Evolutionary conservation across 2,797 vertebrate genomes (phyloP).

Genomic region (Enteromius afrohamiltoni): DNA sequence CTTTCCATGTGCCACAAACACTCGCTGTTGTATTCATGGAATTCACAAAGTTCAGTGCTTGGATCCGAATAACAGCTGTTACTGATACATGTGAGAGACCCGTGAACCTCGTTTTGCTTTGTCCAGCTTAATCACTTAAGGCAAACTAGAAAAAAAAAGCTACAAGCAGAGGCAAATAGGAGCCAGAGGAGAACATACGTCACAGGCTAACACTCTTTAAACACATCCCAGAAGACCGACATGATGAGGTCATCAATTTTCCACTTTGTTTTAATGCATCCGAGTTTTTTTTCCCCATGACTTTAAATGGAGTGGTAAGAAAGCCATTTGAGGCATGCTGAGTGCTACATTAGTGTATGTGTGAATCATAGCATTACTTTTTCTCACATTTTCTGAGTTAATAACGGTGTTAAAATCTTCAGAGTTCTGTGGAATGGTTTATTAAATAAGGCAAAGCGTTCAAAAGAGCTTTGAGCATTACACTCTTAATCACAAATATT

Average conservation of each 20-base stretch:
- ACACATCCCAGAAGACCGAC: constrained; percentile 25
- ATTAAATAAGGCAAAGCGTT: neutral
- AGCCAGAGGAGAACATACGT: neutral
- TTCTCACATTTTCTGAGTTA: neutral
- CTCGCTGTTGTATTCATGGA: constrained; percentile 67
- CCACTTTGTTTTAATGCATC: constrained; percentile 50
- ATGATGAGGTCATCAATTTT: constrained; percentile 47
- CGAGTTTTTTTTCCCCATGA: constrained; percentile 11
- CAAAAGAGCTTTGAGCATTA: neutral
- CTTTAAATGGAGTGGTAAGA: constrained; percentile 30
- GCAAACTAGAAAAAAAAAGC: constrained; percentile 45
- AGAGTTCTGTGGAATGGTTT: neutral
- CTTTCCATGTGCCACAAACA: constrained; percentile 53
- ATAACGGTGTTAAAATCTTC: neutral
- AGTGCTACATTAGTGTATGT: constrained; percentile 8
- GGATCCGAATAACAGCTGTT: constrained; percentile 62
- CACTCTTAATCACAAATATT: neutral
- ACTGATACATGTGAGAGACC: constrained; percentile 47
- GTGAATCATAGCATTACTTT: neutral
- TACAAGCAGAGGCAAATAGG: neutral
- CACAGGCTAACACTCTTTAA: constrained; percentile 31
- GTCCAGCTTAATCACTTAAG: constrained; percentile 65
- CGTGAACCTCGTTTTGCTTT: constrained; percentile 46
- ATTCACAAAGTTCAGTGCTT: constrained; percentile 57
- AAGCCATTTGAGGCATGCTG: constrained; percentile 1